Base-by-base conservation (phyloP, 2,113 vertebrate species). In the Rhizomys pruinosus region DNA sequence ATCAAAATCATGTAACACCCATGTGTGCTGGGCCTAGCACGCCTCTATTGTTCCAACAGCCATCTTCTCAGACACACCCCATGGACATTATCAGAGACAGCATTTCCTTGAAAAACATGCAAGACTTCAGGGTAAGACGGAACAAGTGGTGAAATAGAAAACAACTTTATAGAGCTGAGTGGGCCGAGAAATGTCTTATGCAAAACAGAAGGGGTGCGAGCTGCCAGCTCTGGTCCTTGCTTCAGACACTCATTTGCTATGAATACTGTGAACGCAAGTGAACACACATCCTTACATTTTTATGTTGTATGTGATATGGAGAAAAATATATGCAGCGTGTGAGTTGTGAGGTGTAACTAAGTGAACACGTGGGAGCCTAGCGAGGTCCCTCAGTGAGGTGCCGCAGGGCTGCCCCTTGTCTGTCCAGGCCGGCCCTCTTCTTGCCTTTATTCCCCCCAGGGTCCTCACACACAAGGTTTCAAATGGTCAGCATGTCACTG, bases 261-360 rank as follows among this genome's bases (percentile, higher is more conserved):
- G 96, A 96, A 96, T 64, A 96, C 96, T 96, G 97, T 97, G 96
- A 96, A 96, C 86, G 93, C 73, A 39, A 90, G 93, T 64, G 94
- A 94, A 90, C 86, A 94, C 95, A 96, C 90, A 77, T 39, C 97
- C 94, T 96, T 84, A 92, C 86, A 79, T 95, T 87, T 91, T 84
- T 79, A 85, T 95, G 96, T 94, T 95, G 96, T 95, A 86, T 93
- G 92, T 90, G 95, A 94, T 93, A 89, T 92, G 94, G 71, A 90
- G 88, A 80, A 92, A n/a, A 94, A 90, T 96, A 84, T 92, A 95
- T 96, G 94, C 86, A 88, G 85, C 19, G 81, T 88, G 68, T 88
- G 91, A 86, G 87, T 89, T 39, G 78, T 37, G 95, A 95, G 94
- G 84, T 77, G 81, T 72, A 42, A 85, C 78, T 64, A 96, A 91